These are phyloP conservation scores for Ctena decussata DNA, from an alignment of 2,888 invertebrate species.

Conservation along the genomic window DNA sequence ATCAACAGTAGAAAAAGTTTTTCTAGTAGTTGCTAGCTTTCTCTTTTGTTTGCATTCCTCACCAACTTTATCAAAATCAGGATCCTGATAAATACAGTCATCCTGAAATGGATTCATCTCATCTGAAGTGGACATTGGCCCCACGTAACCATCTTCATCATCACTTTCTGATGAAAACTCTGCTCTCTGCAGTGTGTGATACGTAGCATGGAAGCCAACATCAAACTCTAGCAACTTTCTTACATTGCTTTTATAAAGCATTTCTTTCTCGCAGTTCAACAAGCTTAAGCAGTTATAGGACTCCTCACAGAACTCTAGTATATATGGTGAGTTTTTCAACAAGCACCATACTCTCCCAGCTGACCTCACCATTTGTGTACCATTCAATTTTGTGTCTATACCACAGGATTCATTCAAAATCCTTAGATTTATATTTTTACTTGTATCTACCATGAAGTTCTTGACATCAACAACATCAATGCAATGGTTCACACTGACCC, in stretches of 20 bases:
- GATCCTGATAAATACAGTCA: background rate
- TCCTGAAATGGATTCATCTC: background rate
- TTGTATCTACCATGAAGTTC: conserved; percentile 49
- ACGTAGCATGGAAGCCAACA: background rate
- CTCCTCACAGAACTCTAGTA: conserved; percentile 57
- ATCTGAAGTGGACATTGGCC: background rate
- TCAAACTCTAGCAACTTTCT: conserved; percentile 27
- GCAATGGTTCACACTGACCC: conserved; percentile 67
- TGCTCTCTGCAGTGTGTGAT: background rate
- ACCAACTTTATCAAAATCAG: background rate
- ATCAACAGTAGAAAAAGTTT: background rate
- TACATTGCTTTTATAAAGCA: conserved; percentile 40
- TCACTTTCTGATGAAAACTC: conserved; percentile 30
- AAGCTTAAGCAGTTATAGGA: conserved; percentile 47
- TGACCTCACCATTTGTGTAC: conserved; percentile 28
- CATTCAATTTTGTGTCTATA: conserved; percentile 11
- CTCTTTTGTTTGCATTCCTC: background rate
- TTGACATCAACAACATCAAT: conserved; percentile 62
- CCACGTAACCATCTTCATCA: background rate
- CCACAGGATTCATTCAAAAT: conserved; percentile 31
- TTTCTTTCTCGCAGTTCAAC: conserved; percentile 42
- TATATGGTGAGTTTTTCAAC: conserved; percentile 33
- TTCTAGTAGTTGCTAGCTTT: background rate
- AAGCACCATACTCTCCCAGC: conserved; percentile 37
- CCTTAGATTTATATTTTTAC: conserved; percentile 33